Conservation (phyloP, 2,888 invertebrate species). For the Eumerus sabulonum region DNA sequence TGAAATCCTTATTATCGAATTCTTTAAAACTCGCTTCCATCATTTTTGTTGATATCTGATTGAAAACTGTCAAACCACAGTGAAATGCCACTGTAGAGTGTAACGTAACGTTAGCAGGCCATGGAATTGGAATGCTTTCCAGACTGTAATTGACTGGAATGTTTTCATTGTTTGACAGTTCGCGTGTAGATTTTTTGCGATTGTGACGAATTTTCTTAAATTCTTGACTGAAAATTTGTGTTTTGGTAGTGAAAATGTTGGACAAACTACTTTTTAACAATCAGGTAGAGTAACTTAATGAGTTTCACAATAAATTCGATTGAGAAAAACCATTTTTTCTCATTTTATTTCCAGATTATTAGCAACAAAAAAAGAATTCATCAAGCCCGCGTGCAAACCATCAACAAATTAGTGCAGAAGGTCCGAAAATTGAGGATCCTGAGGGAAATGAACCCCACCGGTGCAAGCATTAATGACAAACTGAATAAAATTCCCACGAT, state of each 20-base stretch:
- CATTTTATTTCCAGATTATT: slow-evolving; percentile 72
- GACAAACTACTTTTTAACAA: slow-evolving; percentile 76
- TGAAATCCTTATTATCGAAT: slow-evolving; percentile 77
- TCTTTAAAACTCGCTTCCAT: slow-evolving; percentile 73
- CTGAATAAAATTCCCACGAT: slow-evolving; percentile 71
- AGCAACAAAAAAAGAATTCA: slow-evolving; percentile 75
- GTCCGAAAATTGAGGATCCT: slow-evolving; percentile 74
- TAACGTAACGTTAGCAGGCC: slow-evolving; percentile 20
- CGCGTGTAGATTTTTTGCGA: slow-evolving; percentile 3
- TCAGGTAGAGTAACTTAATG: slow-evolving; percentile 71
- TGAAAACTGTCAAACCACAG: slow-evolving; percentile 1
- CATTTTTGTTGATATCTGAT: slow-evolving; percentile 32
- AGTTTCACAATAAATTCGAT: neutral
- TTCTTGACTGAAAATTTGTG: neutral
- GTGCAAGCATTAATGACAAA: slow-evolving; percentile 72
- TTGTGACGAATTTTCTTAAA: neutral
- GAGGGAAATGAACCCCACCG: slow-evolving; percentile 72
- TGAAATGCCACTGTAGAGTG: neutral
- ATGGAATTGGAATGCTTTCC: slow-evolving; percentile 1
- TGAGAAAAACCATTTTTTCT: slow-evolving; percentile 3
- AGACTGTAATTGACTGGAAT: slow-evolving; percentile 22
- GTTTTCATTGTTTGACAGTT: slow-evolving; percentile 49
- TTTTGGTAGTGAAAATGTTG: slow-evolving; percentile 71
- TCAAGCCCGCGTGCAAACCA: slow-evolving; percentile 73
- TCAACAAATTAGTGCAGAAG: slow-evolving; percentile 76